A percentile compares a stretch with the other conserved stretches of the same genome.
phyloP scores from a whole-genome alignment of 92 coral and sea anemone genomes.

The Palythoa heliodiscus region DNA sequence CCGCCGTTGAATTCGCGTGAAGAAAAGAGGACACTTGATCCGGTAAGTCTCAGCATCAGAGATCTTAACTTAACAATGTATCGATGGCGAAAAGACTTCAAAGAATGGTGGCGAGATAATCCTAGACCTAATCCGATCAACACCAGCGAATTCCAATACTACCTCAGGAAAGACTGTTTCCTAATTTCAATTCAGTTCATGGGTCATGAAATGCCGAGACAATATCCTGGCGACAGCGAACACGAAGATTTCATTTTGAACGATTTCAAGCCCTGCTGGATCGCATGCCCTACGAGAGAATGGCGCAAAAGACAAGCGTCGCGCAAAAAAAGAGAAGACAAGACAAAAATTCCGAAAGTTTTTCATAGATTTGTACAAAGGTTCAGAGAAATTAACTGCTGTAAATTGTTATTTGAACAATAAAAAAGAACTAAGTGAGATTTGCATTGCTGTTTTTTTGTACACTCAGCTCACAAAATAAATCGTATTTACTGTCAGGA shows the following conservation, averaged over 20 bases:
- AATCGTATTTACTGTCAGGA: too few relatives aligned
- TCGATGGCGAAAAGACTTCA: not conserved
- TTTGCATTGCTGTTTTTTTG: too few relatives aligned
- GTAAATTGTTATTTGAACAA: not conserved
- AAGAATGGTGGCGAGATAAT: not conserved
- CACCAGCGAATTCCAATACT: not conserved
- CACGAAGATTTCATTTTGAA: not conserved
- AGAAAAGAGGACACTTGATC: not conserved
- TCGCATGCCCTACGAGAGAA: not conserved
- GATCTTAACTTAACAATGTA: not conserved
- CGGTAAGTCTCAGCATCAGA: not conserved
- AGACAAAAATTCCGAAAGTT: not conserved
- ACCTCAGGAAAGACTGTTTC: not conserved
- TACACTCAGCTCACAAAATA: too few relatives aligned
- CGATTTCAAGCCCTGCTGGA: slow-evolving; percentile 6
- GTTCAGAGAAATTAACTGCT: not conserved
- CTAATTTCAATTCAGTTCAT: not conserved
- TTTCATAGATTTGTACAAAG: not conserved
- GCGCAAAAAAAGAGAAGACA: not conserved
- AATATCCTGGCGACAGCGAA: not conserved
- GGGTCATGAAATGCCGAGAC: not conserved
- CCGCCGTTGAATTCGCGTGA: not conserved
- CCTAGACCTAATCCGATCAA: not conserved
- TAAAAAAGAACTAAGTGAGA: too few relatives aligned
- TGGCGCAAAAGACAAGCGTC: not conserved